These are phyloP conservation scores for Pelodytes ibericus DNA, from an alignment of 2,797 vertebrate genomes.

Conservation along the genomic window DNA sequence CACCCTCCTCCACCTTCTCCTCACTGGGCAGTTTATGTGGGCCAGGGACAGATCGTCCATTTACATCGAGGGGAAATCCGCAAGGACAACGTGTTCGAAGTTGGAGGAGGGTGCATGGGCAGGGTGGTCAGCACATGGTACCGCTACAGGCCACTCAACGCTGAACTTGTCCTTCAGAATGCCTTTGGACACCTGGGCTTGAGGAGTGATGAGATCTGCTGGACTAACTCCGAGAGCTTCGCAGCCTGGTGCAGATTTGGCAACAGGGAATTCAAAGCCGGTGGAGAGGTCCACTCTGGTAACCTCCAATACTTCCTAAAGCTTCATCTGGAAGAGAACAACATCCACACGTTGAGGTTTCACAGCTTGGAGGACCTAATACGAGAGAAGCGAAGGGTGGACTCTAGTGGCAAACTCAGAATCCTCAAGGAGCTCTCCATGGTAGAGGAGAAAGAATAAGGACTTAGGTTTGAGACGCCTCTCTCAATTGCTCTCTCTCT, in stretches of 20 bases:
- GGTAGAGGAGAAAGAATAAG: constrained; percentile 84
- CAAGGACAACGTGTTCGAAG: constrained; percentile 91
- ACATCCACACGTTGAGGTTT: constrained; percentile 91
- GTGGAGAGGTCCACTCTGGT: constrained; percentile 87
- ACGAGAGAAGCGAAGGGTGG: constrained; percentile 91
- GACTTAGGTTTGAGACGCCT: constrained; percentile 6
- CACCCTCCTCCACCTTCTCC: constrained; percentile 74
- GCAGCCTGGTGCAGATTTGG: constrained; percentile 99
- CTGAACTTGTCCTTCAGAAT: constrained; percentile 97
- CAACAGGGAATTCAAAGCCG: constrained; percentile 97
- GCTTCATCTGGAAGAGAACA: constrained; percentile 87
- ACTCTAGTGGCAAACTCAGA: constrained; percentile 85
- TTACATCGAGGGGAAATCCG: constrained; percentile 96
- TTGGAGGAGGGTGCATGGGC: constrained; percentile 86
- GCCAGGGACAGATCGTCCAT: constrained; percentile 90
- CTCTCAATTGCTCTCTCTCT: too few relatives aligned
- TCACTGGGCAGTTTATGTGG: constrained; percentile 95
- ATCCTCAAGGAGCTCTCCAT: constrained; percentile 90
- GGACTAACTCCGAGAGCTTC: constrained; percentile 99
- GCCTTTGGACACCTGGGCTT: constrained; percentile 93
- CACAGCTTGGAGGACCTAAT: constrained; percentile 97
- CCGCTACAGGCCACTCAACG: constrained; percentile 91
- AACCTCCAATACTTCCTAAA: constrained; percentile 91
- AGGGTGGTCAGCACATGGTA: constrained; percentile 97
- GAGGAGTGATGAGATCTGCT: constrained; percentile 92